Percentiles rank a stretch among this genome's conserved stretches.
These are phyloP conservation scores for Ochropacha duplaris DNA, from an alignment of 2,888 invertebrate species.

Conservation along the genomic window DNA sequence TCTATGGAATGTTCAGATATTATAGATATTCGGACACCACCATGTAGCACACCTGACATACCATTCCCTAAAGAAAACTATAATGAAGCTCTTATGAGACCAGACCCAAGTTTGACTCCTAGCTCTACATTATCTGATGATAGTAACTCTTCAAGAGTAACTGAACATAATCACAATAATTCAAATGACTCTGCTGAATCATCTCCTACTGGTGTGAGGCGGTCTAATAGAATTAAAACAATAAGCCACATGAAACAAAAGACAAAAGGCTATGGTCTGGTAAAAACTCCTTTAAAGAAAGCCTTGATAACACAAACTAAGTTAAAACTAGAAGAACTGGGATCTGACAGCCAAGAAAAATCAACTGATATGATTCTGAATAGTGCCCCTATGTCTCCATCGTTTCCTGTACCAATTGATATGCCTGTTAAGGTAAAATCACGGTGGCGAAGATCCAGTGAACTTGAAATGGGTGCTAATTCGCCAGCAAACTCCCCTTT, in stretches of 20 bases:
- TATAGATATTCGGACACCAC: conserved; percentile 42
- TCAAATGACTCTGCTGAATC: conserved; percentile 77
- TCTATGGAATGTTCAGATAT: conserved; percentile 57
- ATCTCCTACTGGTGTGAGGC: conserved; percentile 84
- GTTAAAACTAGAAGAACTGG: conserved; percentile 82
- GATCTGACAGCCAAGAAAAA: conserved; percentile 80
- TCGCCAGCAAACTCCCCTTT: conserved; percentile 70
- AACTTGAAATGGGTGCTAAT: conserved; percentile 85
- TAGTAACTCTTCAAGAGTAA: conserved; percentile 69
- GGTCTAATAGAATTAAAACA: conserved; percentile 90
- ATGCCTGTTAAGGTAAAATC: conserved; percentile 92
- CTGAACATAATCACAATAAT: conserved; percentile 60
- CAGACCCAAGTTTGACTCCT: conserved; percentile 74
- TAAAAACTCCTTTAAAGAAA: conserved; percentile 80
- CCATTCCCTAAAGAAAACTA: conserved; percentile 48
- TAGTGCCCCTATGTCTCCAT: conserved; percentile 64
- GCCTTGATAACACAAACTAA: conserved; percentile 78
- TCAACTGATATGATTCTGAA: conserved; percentile 43
- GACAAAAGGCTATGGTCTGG: conserved; percentile 86
- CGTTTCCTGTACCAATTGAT: conserved; percentile 74
- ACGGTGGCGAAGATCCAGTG: conserved; percentile 89
- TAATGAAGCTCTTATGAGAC: conserved; percentile 51
- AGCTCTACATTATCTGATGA: conserved; percentile 76
- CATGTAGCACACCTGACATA: conserved; percentile 56
- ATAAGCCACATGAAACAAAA: conserved; percentile 87